Evolutionary conservation across 2,113 vertebrate genomes (phyloP), one percentile per base, ranked within the genome.

Genomic region (Leiothrix lutea): DNA sequence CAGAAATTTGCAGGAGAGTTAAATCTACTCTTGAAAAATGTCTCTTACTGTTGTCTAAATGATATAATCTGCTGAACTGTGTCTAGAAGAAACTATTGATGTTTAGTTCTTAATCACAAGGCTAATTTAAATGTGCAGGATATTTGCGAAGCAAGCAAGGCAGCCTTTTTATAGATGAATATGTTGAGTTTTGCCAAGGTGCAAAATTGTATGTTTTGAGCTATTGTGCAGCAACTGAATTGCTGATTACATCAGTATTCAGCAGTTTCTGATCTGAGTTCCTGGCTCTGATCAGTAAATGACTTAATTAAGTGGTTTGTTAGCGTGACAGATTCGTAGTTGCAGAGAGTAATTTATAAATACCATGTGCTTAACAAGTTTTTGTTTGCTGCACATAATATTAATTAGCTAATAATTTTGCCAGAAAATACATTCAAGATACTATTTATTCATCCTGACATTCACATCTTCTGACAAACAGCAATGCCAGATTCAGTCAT

Each of bases 251-350:
- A 86, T 91, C 77, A 86, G 65, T 89, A 79, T 70, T 88, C 77
- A 71, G 40, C 61, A 81, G 69, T 26, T 40, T 94, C 57, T 91
- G 73, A 83, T 86, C 65, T 29, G 84, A 87, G 57, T 89, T 97
- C 73, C 80, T 92, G 80, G 73, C 86, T 95, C 91, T 89, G 58
- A 81, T 92, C 78, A 47, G 77, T 89, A 94, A 86, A 95, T 74
- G 29, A 77, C 72, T 94, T 94, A 86, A 95, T 96, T 92, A 92
- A 69, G 48, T 90, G 53, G 78, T 93, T 77, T 75, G 77, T 81
- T 91, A 84, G 61, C 3, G 0, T 87, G 70, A 84, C 73, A 84
- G 47, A 61, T 84, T 53, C 0, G 0, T 71, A 87, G 69, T 53
- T 84, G 47, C 38, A 40, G 60, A 79, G 83, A 81, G 47, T 93